Evolutionary conservation across 2,888 invertebrate genomes (phyloP), one percentile per base, ranked within the genome.

Genomic region (Parascotia fuliginaria): DNA sequence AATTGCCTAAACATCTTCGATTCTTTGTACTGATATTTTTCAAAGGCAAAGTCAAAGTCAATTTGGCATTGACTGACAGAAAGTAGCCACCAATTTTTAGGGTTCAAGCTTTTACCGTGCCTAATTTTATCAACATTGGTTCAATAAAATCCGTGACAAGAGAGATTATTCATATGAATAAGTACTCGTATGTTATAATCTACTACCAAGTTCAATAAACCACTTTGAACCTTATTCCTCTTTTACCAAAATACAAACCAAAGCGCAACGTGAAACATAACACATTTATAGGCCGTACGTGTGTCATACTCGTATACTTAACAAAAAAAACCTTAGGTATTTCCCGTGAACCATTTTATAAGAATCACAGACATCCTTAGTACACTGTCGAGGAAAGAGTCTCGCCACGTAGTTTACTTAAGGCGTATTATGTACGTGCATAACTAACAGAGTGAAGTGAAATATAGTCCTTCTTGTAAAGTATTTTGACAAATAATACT

Each of bases 351-450:
- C 37, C 63, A 52, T 66, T 69, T 70, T 69, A 70, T 56, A 68
- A 65, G 67, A 53, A 64, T 46, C 53, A 48, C 72, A 73, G 71
- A 73, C 73, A 72, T 73, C 60, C 58, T 40, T 46, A 60, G 68
- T 71, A 79, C 78, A 81, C 77, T 76, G 77, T 60, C 45, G 62
- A 71, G 64, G 65, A 75, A 77, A 76, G 73, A 66, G 73, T 61
- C 56, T 48, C 55, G 45, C 59, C 65, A 56, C 65, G 67, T 66
- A 72, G 66, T 67, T 73, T 70, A 73, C 66, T 67, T 66, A 69
- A 50, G 57, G 51, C 32, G 58, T 62, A 73, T 66, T 67, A 67
- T 70, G 60, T 52, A 51, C 50, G 60, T 54, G 44, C 50, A 58
- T 59, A 56, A 61, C 68, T 56, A 62, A 62, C 52, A 37, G 39